Evolutionary conservation across 2,113 vertebrate genomes (phyloP), one percentile per base, ranked within the genome.

Genomic region (Haemorhous mexicanus): DNA sequence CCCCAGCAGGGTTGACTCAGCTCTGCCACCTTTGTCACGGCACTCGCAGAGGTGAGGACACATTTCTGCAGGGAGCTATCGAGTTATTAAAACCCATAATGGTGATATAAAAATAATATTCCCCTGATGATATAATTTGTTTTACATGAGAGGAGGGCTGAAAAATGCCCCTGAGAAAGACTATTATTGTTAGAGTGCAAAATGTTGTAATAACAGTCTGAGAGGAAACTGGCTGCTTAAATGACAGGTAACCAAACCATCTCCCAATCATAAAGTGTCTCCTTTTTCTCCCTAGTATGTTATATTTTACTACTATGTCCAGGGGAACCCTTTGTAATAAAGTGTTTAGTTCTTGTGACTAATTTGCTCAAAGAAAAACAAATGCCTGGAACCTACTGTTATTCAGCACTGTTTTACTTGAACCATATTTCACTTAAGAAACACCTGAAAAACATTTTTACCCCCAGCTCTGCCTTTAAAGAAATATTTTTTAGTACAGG

Each of bases 91-190:
- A 74, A 46, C 33, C 33, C 41, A 63, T n/a, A 53, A 59, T 7
- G 32, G 55, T 81, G 50, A 44, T 87, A 93, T 58, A 88, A 95
- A 90, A 90, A 82, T 90, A 67, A 56, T 82, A 87, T 70, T 84
- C 33, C 58, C 68, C 33, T 2, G 41, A 69, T 46, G 86, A 87
- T 39, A 44, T 94, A 74, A 94, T 96, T 94, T 89, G 53, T 95
- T 91, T 86, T 78, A 50, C 1, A 2, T 84, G 74, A 90, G 50
- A 96, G 69, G 37, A 91, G 18, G 53, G 76, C 61, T 95, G 89
- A 92, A 28, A 91, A 84, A 93, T 84, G 59, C 26, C 47, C 39
- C 55, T 33, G 17, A 88, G 82, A 92, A 90, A 86, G 68, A 61
- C 61, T 72, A 10, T 63, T 87, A 88, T 53, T 90, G 50, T 63